A percentile compares a stretch with the other conserved stretches of the same genome.
Conservation (phyloP, 2,888 invertebrate genomes). For the Portevinia maculata region DNA sequence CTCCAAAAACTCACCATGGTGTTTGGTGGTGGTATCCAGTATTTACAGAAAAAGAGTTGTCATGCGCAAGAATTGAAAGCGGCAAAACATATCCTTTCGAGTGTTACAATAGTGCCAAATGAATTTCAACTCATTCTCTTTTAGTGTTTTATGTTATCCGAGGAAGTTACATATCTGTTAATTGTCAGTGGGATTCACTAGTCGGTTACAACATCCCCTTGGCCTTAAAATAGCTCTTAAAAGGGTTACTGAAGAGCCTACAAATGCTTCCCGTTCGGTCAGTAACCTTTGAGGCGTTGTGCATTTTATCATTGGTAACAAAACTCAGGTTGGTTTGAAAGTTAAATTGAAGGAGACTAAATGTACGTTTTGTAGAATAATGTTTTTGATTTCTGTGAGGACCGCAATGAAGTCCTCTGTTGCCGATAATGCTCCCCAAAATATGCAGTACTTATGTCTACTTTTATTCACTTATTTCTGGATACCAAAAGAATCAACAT, state of each 20-base stretch:
- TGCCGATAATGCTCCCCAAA: too few relatives aligned
- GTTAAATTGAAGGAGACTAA: too few relatives aligned
- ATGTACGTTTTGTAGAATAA: too few relatives aligned
- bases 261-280: conserved; percentile 20
- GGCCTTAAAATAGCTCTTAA: conserved; percentile 52
- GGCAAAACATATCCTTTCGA: neutral
- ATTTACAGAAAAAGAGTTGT: neutral
- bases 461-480: too few relatives aligned
- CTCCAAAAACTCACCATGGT: conserved; percentile 33
- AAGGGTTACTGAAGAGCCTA: conserved; percentile 32
- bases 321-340: neutral
- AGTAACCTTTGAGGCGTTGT: conserved; percentile 38
- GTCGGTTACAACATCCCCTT: conserved; percentile 39
- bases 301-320: conserved; percentile 7
- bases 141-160: neutral
- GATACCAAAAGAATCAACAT: too few relatives aligned
- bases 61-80: conserved; percentile 28
- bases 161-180: neutral
- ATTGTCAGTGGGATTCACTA: conserved; percentile 31
- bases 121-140: conserved; percentile 28
- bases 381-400: too few relatives aligned
- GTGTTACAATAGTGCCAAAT: conserved; percentile 5
- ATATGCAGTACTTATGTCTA: too few relatives aligned
- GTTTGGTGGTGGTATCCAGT: neutral
- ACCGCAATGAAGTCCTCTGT: too few relatives aligned